Evolutionary conservation across 2,797 vertebrate species (phyloP).

Genomic region (Numenius phaeopus): DNA sequence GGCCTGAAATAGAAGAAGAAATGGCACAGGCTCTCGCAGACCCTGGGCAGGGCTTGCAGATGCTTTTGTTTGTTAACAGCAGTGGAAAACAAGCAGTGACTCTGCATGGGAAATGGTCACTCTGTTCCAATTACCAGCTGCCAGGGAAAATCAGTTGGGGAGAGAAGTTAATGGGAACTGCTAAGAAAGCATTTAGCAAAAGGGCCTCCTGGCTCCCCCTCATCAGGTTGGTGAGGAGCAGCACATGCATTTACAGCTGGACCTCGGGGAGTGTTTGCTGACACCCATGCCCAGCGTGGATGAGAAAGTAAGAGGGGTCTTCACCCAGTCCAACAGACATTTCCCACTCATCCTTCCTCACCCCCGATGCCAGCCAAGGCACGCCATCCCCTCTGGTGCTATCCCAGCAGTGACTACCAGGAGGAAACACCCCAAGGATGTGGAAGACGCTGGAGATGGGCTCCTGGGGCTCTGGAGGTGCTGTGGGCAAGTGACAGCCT

Average conservation of each 20-base stretch:
- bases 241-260: background rate
- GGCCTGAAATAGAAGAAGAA: background rate
- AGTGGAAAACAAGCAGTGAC: background rate
- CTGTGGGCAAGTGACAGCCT: background rate
- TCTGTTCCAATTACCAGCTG: background rate
- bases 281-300: background rate
- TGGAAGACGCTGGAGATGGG: background rate
- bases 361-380: too few species aligned
- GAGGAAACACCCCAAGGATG: too few species aligned
- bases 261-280: background rate
- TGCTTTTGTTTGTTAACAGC: background rate
- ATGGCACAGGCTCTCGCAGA: background rate
- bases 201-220: background rate
- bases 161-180: background rate
- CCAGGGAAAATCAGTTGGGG: background rate
- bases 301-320: background rate
- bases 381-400: background rate
- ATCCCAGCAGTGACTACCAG: accelerated
- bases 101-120: background rate
- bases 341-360: background rate
- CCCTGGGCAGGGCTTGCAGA: background rate
- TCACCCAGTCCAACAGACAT: background rate
- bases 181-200: background rate
- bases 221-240: background rate
- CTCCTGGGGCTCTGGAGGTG: background rate